Evolutionary conservation across 2,797 vertebrate genomes (phyloP).

Genomic region (Cossypha dichroa): DNA sequence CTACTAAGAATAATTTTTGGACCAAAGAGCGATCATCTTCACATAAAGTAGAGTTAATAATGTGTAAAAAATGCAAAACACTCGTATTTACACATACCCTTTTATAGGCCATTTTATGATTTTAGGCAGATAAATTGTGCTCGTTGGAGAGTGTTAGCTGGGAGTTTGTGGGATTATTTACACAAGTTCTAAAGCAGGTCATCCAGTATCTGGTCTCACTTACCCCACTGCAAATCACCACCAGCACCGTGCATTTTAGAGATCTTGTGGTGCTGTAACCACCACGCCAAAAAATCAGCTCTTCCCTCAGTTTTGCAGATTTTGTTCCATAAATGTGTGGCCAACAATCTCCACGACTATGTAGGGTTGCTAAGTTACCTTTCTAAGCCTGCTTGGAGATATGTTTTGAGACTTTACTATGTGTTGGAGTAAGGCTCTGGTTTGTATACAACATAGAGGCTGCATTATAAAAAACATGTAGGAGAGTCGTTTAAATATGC

Average conservation of each 20-base stretch:
- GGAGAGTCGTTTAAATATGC: slow-evolving; percentile 59
- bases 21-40: background rate
- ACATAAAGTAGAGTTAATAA: background rate
- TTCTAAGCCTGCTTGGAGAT: slow-evolving; percentile 68
- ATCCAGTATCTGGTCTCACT: background rate
- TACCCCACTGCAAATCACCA: background rate
- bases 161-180: background rate
- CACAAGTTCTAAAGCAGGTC: background rate
- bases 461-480: slow-evolving; percentile 61
- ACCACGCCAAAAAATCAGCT: background rate
- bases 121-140: background rate
- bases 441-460: slow-evolving; percentile 72
- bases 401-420: slow-evolving; percentile 75
- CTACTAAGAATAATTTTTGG: background rate
- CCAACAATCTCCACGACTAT: slow-evolving; percentile 57
- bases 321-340: slow-evolving; percentile 55
- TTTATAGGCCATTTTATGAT: background rate
- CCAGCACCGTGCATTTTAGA: background rate
- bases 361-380: slow-evolving; percentile 72
- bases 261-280: background rate
- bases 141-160: background rate
- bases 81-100: background rate
- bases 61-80: background rate
- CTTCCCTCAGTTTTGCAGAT: slow-evolving; percentile 15
- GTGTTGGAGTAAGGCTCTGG: slow-evolving; percentile 75